These are phyloP conservation scores for Falco concolor DNA, from an alignment of 2,797 vertebrate species.

Conservation along the genomic window DNA sequence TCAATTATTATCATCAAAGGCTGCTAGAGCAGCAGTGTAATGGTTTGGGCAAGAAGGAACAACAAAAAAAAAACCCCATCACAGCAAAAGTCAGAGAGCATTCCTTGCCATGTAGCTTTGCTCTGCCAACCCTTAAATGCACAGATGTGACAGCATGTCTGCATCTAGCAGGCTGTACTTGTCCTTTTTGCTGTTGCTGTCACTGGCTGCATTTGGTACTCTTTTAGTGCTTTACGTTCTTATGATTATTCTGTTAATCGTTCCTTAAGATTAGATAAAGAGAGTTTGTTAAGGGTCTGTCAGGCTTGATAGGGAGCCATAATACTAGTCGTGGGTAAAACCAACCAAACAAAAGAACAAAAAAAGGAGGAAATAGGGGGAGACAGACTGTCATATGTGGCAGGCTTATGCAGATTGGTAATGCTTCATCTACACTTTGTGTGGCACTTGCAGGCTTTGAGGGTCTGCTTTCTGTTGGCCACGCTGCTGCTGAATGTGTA, in stretches of 20 bases:
- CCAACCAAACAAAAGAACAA: neutral
- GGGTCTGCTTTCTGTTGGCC: neutral
- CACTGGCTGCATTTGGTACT: neutral
- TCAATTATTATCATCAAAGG: neutral
- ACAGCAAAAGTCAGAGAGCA: neutral
- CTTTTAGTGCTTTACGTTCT: neutral
- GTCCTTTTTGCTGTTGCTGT: neutral
- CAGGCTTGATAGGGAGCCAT: neutral
- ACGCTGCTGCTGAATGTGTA: neutral
- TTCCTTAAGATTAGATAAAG: neutral
- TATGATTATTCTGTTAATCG: neutral
- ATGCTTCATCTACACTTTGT: neutral
- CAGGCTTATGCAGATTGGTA: neutral
- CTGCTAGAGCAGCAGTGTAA: neutral
- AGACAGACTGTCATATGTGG: neutral
- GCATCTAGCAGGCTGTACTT: neutral
- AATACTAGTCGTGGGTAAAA: neutral
- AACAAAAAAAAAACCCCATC: neutral
- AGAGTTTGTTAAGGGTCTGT: neutral
- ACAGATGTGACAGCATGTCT: neutral
- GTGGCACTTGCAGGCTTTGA: neutral
- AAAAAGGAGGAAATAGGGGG: neutral
- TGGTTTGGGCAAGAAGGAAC: neutral
- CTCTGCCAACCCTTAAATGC: neutral
- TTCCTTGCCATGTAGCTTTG: neutral